Evolutionary conservation across 2,888 invertebrate genomes (phyloP).

Genomic region (Zele albiditarsus): DNA sequence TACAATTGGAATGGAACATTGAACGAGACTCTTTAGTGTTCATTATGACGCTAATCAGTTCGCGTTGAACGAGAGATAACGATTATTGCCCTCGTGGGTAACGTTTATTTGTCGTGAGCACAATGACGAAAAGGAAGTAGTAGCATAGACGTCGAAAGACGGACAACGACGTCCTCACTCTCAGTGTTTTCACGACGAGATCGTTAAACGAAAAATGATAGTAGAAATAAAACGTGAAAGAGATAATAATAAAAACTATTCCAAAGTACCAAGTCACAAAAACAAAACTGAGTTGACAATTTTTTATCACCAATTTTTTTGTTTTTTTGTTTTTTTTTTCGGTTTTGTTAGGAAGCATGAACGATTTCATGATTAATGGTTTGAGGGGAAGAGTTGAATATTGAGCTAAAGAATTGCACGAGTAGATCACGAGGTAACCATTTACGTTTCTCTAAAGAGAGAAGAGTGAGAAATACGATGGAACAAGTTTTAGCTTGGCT

Average conservation of each 20-base stretch:
- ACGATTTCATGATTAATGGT: constrained; percentile 37
- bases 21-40: constrained; percentile 31
- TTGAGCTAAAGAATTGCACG: constrained; percentile 27
- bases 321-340: not conserved
- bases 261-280: not conserved
- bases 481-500: constrained; percentile 9
- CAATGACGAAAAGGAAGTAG: constrained; percentile 12
- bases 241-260: constrained; percentile 23
- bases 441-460: constrained; percentile 35
- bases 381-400: constrained; percentile 13
- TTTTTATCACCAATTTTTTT: not conserved
- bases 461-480: constrained; percentile 38
- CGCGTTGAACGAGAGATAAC: constrained; percentile 27
- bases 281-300: not conserved
- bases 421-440: constrained; percentile 43
- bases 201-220: constrained; percentile 44
- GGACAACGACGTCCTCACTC: not conserved
- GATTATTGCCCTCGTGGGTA: constrained; percentile 26
- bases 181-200: constrained; percentile 5
- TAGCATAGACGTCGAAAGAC: constrained; percentile 12
- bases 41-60: constrained; percentile 32
- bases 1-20: constrained; percentile 24
- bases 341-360: constrained; percentile 8
- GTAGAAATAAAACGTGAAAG: constrained; percentile 3
- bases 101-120: constrained; percentile 10